Evolutionary conservation across 2,797 vertebrate genomes (phyloP).

Genomic region (Synanceia verrucosa): DNA sequence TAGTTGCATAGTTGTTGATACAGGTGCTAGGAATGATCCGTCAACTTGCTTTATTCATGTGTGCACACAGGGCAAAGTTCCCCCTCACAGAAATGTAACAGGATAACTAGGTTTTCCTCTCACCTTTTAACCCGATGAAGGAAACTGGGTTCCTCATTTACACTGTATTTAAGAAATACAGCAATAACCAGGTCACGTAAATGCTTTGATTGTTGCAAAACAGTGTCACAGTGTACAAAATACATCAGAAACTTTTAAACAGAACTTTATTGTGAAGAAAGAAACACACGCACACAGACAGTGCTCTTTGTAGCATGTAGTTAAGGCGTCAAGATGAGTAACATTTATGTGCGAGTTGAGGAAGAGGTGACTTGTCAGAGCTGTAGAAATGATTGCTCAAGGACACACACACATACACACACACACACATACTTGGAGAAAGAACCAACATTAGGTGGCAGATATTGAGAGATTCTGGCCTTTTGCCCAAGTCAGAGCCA

Average conservation of each 20-base stretch:
- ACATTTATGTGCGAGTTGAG: neutral
- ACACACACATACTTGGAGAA: neutral
- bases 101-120: conserved; percentile 4
- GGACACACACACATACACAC: neutral
- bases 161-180: neutral
- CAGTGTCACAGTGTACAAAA: neutral
- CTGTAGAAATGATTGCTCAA: conserved; percentile 2
- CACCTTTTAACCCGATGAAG: neutral
- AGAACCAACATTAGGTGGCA: conserved; percentile 4
- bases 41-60: conserved; percentile 10
- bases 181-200: neutral
- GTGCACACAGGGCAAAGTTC: conserved; percentile 17
- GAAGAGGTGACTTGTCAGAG: neutral
- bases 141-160: neutral
- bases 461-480: conserved; percentile 25
- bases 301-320: neutral
- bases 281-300: neutral
- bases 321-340: neutral
- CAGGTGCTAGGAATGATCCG: conserved; percentile 44
- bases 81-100: conserved; percentile 8
- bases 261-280: neutral
- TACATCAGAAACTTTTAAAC: neutral
- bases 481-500: conserved; percentile 1
- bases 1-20: conserved; percentile 54
- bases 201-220: neutral